Conservation (phyloP, 1,140 invertebrate species). For the Pomacea maculata region DNA sequence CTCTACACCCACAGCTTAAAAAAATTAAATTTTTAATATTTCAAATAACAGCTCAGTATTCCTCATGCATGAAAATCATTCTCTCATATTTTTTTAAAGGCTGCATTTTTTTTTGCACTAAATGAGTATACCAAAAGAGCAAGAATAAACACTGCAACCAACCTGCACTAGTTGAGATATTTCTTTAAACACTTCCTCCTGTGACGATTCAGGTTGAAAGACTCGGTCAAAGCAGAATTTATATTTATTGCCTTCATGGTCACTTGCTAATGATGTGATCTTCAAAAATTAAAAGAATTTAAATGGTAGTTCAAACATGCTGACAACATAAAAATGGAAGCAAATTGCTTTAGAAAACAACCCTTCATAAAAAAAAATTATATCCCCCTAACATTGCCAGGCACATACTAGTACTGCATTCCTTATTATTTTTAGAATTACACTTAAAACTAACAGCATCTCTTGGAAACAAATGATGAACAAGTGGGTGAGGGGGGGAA, state of each 20-base stretch:
- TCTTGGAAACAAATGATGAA: neutral
- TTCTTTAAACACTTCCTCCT: slow-evolving; percentile 85
- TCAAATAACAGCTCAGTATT: too few species aligned
- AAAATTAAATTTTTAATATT: too few species aligned
- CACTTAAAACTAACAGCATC: too few species aligned
- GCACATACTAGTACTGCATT: too few species aligned
- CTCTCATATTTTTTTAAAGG: neutral
- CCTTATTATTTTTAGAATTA: too few species aligned
- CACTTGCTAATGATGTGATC: slow-evolving; percentile 27
- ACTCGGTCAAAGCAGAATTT: slow-evolving; percentile 80
- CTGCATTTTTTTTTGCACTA: neutral
- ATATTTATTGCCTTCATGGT: slow-evolving; percentile 47
- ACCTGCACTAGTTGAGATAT: slow-evolving; percentile 74
- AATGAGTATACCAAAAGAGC: neutral
- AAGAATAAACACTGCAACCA: neutral
- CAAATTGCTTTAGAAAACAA: neutral
- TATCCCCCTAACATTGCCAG: neutral
- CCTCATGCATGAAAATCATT: too few species aligned
- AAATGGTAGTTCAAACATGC: too few species aligned
- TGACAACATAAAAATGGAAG: neutral
- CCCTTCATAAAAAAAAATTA: neutral
- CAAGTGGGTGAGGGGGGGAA: too few species aligned
- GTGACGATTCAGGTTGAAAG: slow-evolving; percentile 95
- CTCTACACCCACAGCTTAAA: too few species aligned
- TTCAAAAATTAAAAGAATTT: too few species aligned